Conservation (phyloP, 2,113 vertebrate species). For the Atherinomorus stipes region DNA sequence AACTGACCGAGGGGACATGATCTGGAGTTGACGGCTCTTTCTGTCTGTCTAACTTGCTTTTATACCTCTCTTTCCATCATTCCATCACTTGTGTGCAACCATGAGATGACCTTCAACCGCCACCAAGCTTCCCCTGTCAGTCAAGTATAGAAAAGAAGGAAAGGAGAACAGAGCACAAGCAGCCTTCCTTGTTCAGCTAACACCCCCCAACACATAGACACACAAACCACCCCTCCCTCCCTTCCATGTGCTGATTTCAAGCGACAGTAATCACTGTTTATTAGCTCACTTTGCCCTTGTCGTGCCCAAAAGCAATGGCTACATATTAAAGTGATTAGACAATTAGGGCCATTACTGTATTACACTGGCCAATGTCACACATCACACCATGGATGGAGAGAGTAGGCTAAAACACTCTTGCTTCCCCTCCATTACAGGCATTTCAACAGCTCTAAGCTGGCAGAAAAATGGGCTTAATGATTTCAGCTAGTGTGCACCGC, state of each 20-base stretch:
- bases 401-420: slow-evolving; percentile 40
- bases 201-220: no score
- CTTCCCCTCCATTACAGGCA: slow-evolving; percentile 52
- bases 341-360: slow-evolving; percentile 76
- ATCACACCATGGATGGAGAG: slow-evolving; percentile 49
- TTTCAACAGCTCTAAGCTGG: slow-evolving; percentile 68
- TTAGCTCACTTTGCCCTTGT: slow-evolving; percentile 71
- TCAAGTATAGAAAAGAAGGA: slow-evolving; percentile 68
- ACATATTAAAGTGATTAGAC: slow-evolving; percentile 77
- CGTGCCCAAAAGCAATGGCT: slow-evolving; percentile 64
- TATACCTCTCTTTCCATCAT: slow-evolving; percentile 79
- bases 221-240: neutral
- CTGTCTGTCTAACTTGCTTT: slow-evolving; percentile 45
- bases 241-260: slow-evolving; percentile 67
- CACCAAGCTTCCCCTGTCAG: slow-evolving; percentile 81
- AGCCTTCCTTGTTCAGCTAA: slow-evolving; percentile 58
- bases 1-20: slow-evolving; percentile 58
- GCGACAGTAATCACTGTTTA: slow-evolving; percentile 76
- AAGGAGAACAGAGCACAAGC: neutral
- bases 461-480: slow-evolving; percentile 75
- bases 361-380: slow-evolving; percentile 67
- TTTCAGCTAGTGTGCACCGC: slow-evolving; percentile 53
- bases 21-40: slow-evolving; percentile 81
- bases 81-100: slow-evolving; percentile 72
- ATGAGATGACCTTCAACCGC: slow-evolving; percentile 84